These are phyloP conservation scores for Panthera uncia DNA, from an alignment of 2,113 vertebrate species.

Conservation along the genomic window DNA sequence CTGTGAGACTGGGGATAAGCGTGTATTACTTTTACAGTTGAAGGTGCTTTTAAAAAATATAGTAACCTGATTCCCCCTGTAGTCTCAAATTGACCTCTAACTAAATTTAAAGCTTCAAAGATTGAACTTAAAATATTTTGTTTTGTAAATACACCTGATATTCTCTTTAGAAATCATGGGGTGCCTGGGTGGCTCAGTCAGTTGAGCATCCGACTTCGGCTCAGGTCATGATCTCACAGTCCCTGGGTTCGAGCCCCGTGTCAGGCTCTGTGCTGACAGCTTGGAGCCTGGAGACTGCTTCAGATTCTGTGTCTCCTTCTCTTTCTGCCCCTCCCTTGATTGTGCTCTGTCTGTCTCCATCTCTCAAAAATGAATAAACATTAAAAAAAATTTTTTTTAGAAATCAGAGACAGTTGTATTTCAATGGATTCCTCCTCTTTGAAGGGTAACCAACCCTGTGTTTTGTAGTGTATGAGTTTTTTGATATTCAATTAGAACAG, in stretches of 20 bases:
- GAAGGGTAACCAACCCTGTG: not conserved
- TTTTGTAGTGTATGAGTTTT: conserved; percentile 6
- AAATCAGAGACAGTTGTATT: not conserved
- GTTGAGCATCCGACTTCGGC: too few relatives aligned
- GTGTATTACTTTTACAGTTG: conserved; percentile 27
- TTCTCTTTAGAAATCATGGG: not conserved
- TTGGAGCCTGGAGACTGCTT: too few relatives aligned
- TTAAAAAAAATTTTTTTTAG: not conserved
- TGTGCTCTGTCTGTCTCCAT: too few relatives aligned
- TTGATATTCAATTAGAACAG: not conserved
- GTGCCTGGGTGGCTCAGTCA: too few relatives aligned
- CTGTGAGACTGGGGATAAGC: not conserved
- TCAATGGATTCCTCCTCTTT: not conserved
- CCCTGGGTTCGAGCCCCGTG: too few relatives aligned
- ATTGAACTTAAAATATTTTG: not conserved
- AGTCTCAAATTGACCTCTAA: not conserved
- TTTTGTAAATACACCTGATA: not conserved
- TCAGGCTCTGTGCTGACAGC: too few relatives aligned
- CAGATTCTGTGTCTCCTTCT: too few relatives aligned
- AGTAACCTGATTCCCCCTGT: not conserved
- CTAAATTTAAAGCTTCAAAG: conserved; percentile 32
- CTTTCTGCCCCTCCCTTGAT: too few relatives aligned
- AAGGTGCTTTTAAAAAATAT: not conserved
- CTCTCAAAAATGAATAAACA: too few relatives aligned
- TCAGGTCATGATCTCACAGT: too few relatives aligned